Evolutionary conservation across 2,113 vertebrate genomes (phyloP).

Genomic region (Tachysurus vachellii): DNA sequence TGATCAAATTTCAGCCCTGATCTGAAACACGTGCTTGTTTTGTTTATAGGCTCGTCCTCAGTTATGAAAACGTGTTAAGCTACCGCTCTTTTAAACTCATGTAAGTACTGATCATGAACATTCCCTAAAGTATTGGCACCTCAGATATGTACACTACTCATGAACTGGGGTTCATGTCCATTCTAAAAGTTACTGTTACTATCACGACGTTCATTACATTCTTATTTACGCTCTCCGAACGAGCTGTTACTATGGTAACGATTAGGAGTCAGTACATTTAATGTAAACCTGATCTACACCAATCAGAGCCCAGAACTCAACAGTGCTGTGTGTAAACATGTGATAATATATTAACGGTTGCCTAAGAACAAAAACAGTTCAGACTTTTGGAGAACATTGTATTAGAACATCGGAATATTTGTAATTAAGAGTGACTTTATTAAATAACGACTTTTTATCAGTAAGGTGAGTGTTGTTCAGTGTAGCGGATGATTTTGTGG

Average conservation of each 20-base stretch:
- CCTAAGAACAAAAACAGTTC: neutral
- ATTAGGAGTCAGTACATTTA: neutral
- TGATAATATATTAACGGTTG: neutral
- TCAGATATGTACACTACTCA: neutral
- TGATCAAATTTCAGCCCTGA: neutral
- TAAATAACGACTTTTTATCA: neutral
- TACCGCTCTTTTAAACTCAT: conserved; percentile 69
- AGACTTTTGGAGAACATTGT: neutral
- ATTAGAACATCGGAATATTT: neutral
- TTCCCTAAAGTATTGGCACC: neutral
- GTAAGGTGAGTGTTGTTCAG: neutral
- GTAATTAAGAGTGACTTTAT: neutral
- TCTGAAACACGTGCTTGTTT: neutral
- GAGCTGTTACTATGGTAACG: neutral
- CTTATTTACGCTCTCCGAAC: neutral
- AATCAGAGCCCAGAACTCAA: neutral
- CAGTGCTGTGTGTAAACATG: neutral
- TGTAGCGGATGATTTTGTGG: neutral
- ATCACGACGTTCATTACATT: neutral
- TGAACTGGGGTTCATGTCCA: neutral
- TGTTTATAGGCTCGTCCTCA: conserved; percentile 70
- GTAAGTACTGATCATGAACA: conserved; percentile 61
- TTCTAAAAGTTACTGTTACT: neutral
- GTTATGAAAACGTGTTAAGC: conserved; percentile 68
- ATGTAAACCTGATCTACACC: neutral